Percentiles rank a stretch among this genome's conserved stretches.
Conservation (phyloP, 1,140 invertebrate species). For the Ceratina australensis region DNA sequence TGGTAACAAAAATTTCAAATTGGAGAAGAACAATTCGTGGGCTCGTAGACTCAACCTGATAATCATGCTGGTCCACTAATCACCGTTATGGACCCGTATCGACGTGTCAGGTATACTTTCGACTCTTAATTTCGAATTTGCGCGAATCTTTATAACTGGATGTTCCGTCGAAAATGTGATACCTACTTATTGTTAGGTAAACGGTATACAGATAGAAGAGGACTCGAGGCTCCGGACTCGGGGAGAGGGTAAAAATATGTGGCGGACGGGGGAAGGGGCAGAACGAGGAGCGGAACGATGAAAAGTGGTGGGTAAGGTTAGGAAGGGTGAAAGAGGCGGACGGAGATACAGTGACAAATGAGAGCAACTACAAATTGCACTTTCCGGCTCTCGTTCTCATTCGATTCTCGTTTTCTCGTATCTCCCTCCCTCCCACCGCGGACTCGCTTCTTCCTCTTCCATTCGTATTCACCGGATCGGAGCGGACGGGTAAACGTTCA, state of each 20-base stretch:
- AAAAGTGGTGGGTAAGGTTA: conserved; percentile 54
- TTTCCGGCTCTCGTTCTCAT: conserved; percentile 68
- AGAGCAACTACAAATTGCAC: conserved; percentile 71
- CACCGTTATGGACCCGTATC: conserved; percentile 24
- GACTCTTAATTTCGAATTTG: conserved; percentile 71
- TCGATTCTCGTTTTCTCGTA: conserved; percentile 62
- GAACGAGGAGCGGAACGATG: conserved; percentile 40
- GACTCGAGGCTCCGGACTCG: conserved; percentile 16
- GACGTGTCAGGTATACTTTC: conserved; percentile 58
- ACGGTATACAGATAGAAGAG: conserved; percentile 24
- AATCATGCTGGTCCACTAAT: too few relatives aligned
- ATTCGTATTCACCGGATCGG: conserved; percentile 55
- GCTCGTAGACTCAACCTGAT: not conserved
- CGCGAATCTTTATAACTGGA: conserved; percentile 61
- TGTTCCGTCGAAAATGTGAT: conserved; percentile 28
- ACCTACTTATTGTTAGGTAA: too few relatives aligned
- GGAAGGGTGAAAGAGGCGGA: conserved; percentile 45
- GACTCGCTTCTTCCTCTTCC: conserved; percentile 12
- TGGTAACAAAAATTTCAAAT: too few relatives aligned
- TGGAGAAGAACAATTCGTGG: conserved; percentile 23
- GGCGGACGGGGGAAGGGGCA: not conserved
- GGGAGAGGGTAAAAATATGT: conserved; percentile 16
- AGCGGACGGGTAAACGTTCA: conserved; percentile 60
- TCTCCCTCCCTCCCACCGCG: conserved; percentile 20
- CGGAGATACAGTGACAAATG: conserved; percentile 68